Conservation (phyloP, 2,113 vertebrate genomes). For the Oreochromis aureus region DNA sequence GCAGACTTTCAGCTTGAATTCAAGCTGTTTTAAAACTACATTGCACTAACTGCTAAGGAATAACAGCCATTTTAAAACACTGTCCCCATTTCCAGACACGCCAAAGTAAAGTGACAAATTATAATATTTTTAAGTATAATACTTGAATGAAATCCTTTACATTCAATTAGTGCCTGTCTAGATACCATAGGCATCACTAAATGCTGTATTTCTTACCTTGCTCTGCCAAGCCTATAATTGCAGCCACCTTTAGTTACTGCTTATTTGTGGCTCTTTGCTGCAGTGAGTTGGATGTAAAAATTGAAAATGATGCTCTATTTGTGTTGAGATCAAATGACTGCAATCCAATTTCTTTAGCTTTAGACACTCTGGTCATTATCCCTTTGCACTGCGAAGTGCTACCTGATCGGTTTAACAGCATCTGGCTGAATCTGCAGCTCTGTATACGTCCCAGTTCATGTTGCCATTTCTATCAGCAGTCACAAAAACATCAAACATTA, state of each 20-base stretch:
- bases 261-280: neutral
- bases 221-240: neutral
- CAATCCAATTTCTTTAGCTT: neutral
- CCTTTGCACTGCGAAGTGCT: neutral
- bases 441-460: neutral
- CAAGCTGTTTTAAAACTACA: accelerated
- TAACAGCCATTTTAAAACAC: neutral
- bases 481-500: neutral
- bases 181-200: neutral
- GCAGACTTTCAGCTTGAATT: neutral
- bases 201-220: neutral
- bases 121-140: neutral
- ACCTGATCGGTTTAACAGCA: neutral
- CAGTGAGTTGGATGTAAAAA: neutral
- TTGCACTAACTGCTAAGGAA: neutral
- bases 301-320: neutral
- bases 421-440: neutral
- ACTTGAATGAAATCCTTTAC: neutral
- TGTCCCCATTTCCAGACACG: neutral
- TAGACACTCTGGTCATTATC: neutral
- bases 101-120: neutral
- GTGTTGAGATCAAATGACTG: neutral
- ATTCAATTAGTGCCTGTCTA: neutral
- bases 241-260: neutral
- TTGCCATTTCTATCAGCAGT: neutral